Evolutionary conservation across 2,113 vertebrate species (phyloP).

Genomic region (Alces alces): DNA sequence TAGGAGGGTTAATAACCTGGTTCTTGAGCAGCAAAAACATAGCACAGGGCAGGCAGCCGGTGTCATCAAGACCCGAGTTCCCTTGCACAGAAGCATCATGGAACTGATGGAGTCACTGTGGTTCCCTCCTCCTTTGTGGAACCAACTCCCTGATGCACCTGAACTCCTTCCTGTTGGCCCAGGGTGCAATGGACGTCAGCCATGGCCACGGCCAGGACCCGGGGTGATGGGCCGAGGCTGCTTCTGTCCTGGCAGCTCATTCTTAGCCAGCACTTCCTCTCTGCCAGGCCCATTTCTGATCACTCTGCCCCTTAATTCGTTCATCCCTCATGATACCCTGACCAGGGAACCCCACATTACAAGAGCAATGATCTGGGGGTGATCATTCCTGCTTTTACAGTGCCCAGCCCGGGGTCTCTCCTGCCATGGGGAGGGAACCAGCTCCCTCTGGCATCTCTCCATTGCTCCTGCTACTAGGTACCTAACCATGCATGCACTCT

Average conservation of each 20-base stretch:
- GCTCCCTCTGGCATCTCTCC: no score
- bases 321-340: accelerated
- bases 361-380: no score
- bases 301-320: no score
- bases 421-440: accelerated
- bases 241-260: neutral
- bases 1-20: accelerated
- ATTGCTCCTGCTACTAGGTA: accelerated
- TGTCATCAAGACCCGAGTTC: accelerated
- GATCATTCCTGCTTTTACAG: accelerated
- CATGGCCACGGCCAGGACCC: accelerated
- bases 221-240: accelerated
- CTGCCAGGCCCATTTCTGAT: accelerated
- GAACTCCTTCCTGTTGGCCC: neutral
- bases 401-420: accelerated
- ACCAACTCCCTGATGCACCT: accelerated
- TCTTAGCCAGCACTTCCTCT: neutral
- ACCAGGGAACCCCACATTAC: accelerated
- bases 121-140: no score
- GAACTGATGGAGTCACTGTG: neutral
- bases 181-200: no score
- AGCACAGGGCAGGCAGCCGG: accelerated
- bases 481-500: accelerated
- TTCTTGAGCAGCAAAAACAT: neutral
- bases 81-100: accelerated